Evolutionary conservation across 2,113 vertebrate genomes (phyloP), one percentile per base, ranked within the genome.

Genomic region (Forbesichthys papilliferus): DNA sequence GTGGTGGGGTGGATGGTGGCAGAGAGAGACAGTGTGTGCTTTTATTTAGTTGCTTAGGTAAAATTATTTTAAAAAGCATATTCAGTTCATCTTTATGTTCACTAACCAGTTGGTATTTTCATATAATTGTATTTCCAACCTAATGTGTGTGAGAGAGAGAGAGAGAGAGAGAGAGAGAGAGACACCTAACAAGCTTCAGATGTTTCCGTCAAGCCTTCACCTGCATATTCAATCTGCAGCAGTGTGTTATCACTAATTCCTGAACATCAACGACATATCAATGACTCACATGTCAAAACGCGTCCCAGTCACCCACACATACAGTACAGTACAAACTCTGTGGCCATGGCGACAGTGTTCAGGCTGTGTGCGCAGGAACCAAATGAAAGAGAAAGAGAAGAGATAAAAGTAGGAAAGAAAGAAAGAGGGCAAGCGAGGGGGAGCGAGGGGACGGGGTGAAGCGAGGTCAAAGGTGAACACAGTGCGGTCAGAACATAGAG

Each of bases 281-380:
- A 5, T 33, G n/a, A 57, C 64, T 64, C 4, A 66, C 64, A 66
- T 42, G 47, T 7, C n/a, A 8, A 61, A 9, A 13, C 42, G 3
- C 64, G 52, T 65, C 69, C 54, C 64, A 66, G 66, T 59, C 49
- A 66, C 58, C 54, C 5, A 71, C 60, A 75, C 69, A 68, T 27
- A 27, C 61, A 74, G 67, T 71, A 81, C 67, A 69, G 67, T 71
- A 81, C 67, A 69, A 74, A 81, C 75, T 68, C 57, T 73, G 64
- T 65, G 57, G 66, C 66, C 42, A 10, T 68, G 64, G 73, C 75
- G 3, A 64, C 63, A 52, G 55, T n/a, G 13, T 49, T 61, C 78
- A 61, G 42, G 20, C 20, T 1, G 20, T 20, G 20, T 8, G 36
- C 36, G 11, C 3, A 33, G 9, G 27, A 34, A 13, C 20, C 9